Base-by-base conservation (phyloP, 2,113 vertebrate species). In the Spea multiplicata region DNA sequence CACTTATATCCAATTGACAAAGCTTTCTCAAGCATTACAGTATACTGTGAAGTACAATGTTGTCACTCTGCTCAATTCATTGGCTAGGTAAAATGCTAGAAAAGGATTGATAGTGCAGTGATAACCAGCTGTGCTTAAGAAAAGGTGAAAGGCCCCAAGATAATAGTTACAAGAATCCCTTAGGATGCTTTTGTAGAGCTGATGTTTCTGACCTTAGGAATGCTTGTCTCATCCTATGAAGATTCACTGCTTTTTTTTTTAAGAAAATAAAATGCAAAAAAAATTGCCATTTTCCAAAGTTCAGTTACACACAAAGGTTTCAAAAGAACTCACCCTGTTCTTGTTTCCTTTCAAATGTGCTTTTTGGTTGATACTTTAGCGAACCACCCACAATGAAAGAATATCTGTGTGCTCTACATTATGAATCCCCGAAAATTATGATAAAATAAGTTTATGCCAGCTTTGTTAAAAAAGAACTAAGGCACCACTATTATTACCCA, bases 11-110 rank as follows among this genome's bases (percentile, higher is more conserved):
- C 85, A 84, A 87, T 85, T 82, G 81, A 84, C 89, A 89, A 86
- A 84, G 86, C 84, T 88, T 92, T 87, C 86, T 85, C 81, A 86
- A 90, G 83, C 82, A 73, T 84, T 86, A 81, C 86, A 88, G 12
- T 87, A 77, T 87, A 87, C 88, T 89, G 87, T 89, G 85, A 89
- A 90, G 89, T 87, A 86, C 81, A 73, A 75, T 88, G 84, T 83
- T 91, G 88, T 90, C 88, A 90, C 85, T 88, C 81, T 82, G 84
- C 87, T 85, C 90, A 88, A 87, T 89, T 91, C 86, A 82, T 81
- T 86, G 87, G 45, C 78, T 82, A 86, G 89, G 83, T 87, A 83
- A 90, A 92, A 88, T 85, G 86, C 87, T 90, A 70, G 85, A 84
- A 90, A 88, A 83, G 78, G 87, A 89, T 88, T 90, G 87, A 89